Percentiles rank a stretch among this genome's conserved stretches.
Conservation (phyloP, 2,888 invertebrate species). For the Hypselothyrea guttata region DNA sequence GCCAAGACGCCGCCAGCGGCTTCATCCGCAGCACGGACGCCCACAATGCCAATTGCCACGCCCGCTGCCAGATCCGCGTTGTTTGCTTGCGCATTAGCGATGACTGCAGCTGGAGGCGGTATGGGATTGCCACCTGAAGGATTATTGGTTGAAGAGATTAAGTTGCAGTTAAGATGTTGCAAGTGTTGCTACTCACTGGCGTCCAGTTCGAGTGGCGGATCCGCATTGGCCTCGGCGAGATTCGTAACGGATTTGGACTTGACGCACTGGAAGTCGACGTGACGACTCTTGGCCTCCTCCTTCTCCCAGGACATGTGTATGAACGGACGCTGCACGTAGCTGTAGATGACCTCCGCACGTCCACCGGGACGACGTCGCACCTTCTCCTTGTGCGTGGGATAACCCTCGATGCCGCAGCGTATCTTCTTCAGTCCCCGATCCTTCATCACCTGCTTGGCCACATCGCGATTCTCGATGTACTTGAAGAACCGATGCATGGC, state of each 20-base stretch:
- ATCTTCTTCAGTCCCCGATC: constrained; percentile 99
- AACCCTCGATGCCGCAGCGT: constrained; percentile 98
- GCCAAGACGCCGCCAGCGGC: constrained; percentile 75
- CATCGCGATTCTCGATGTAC: constrained; percentile 99
- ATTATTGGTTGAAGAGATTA: neutral
- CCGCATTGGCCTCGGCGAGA: constrained; percentile 96
- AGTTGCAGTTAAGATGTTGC: too few relatives aligned
- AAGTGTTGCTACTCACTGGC: constrained; percentile 71
- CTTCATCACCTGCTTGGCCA: constrained; percentile 99
- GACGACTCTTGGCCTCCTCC: constrained; percentile 98
- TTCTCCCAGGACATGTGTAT: constrained; percentile 98
- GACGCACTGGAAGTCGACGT: constrained; percentile 99
- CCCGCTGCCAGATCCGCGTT: constrained; percentile 52
- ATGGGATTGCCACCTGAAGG: constrained; percentile 80
- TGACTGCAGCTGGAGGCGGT: constrained; percentile 73
- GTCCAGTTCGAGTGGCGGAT: constrained; percentile 86
- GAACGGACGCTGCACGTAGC: constrained; percentile 99
- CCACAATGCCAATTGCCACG: constrained; percentile 52
- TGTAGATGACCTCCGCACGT: constrained; percentile 96
- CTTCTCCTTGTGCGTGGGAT: constrained; percentile 99
- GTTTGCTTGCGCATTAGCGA: constrained; percentile 63
- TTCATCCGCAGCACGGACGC: constrained; percentile 72
- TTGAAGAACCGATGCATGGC: constrained; percentile 99
- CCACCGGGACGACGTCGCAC: constrained; percentile 97
- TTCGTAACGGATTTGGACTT: constrained; percentile 99